Base-by-base conservation (phyloP, 2,888 invertebrate species). In the Oscheius sp. region DNA sequence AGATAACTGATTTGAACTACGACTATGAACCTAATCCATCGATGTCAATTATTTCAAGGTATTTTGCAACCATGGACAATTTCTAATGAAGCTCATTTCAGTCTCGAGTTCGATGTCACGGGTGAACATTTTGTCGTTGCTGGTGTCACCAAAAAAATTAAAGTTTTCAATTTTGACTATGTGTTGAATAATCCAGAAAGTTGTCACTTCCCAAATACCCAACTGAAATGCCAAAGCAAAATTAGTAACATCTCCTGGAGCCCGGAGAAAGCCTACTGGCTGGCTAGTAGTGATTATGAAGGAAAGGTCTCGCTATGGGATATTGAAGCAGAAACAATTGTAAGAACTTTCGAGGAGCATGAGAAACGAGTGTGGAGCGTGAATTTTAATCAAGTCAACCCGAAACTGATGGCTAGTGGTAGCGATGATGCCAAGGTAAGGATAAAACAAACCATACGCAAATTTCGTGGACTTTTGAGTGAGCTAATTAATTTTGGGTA, bases 351-450 rank as follows among this genome's bases (percentile, higher is more conserved):
- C 86, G 91, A 92, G 87, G 95, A 95, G 87, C 95, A 95, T 88
- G 94, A 95, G 87, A 94, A 94, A 87, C 90, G 95, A 50, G 94
- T 94, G 87, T 95, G 95, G 95, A 93, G 93, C 79, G 94, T 95
- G 36, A 94, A 95, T 88, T 95, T 95, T 88, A 95, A 94, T 87
- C 91, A 92, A 78, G 91, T 93, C 28, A 94, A 95, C 87, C 93
- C 94, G 14, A 90, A 93, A 26, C 88, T 95, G 44, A 91, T 95
- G 68, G 95, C 95, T 0, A 94, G 94, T 0, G 94, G 94, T 0
- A 93, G 93, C 0, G 95, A 95, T 87, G 94, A 95, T 88, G 92
- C 93, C 2, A 90, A 92, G 85, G 94, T 41, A 2, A 20, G 41
- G n/a, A n/a, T n/a, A n/a, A n/a, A n/a, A n/a, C n/a, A n/a, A n/a